phyloP scores from a whole-genome alignment of 1,140 invertebrate species.

The Rhyzopertha dominica region DNA sequence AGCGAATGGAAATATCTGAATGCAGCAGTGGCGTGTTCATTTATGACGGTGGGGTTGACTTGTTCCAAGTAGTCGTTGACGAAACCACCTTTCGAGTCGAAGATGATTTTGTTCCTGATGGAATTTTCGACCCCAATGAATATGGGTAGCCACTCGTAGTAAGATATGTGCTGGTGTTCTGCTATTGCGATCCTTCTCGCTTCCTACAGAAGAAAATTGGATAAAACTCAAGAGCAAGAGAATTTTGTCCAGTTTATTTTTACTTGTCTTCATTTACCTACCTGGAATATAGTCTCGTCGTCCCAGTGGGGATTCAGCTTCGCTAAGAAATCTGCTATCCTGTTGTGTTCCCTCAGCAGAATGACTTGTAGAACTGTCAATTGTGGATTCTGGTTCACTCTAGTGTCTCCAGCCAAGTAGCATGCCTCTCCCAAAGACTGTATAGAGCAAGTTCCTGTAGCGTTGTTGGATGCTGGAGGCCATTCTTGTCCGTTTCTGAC shows the following conservation, averaged over 20 bases:
- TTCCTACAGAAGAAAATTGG: no score
- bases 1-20: constrained; percentile 85
- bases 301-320: constrained; percentile 81
- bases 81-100: constrained; percentile 55
- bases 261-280: no score
- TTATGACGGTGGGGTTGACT: constrained; percentile 73
- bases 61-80: constrained; percentile 81
- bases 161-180: constrained; percentile 78
- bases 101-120: constrained; percentile 64
- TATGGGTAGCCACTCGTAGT: constrained; percentile 81
- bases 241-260: no score
- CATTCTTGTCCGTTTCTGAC: constrained; percentile 60
- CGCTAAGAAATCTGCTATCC: constrained; percentile 67
- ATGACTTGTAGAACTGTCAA: constrained; percentile 78
- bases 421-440: constrained; percentile 58
- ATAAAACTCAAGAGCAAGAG: no score
- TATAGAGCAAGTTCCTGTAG: constrained; percentile 56
- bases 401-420: constrained; percentile 69
- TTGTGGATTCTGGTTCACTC: constrained; percentile 84
- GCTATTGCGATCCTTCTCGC: constrained; percentile 72
- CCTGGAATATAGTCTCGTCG: constrained; percentile 82
- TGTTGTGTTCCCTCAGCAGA: constrained; percentile 85
- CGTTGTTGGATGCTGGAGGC: constrained; percentile 63
- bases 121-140: constrained; percentile 66
- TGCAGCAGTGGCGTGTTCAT: constrained; percentile 81